These are phyloP conservation scores for Sebastolobus alascanus DNA, from an alignment of 2,797 vertebrate species.

Conservation along the genomic window DNA sequence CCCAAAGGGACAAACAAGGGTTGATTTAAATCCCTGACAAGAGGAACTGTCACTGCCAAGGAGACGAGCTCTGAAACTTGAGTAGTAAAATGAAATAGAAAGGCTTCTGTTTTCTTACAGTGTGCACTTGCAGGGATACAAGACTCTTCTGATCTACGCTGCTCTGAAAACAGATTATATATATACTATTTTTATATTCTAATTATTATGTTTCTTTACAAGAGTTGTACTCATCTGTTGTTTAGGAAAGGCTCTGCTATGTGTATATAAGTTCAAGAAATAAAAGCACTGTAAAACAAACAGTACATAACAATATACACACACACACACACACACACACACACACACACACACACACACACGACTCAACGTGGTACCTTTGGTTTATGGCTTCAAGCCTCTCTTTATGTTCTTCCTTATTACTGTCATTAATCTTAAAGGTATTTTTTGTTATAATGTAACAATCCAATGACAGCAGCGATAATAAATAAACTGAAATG, in stretches of 20 bases:
- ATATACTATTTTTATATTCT: conserved; percentile 16
- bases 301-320: not conserved
- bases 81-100: conserved; percentile 36
- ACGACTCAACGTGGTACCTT: not conserved
- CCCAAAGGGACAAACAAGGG: conserved; percentile 66
- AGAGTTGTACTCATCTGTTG: not conserved
- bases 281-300: conserved; percentile 8
- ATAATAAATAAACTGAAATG: conserved; percentile 16
- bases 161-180: conserved; percentile 10
- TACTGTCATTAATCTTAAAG: conserved; percentile 25
- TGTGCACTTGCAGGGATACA: conserved; percentile 9
- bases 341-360: not conserved
- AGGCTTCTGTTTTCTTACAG: not conserved
- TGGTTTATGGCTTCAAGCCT: conserved; percentile 3
- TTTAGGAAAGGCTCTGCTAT: not conserved
- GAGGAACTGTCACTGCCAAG: conserved; percentile 46
- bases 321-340: not conserved
- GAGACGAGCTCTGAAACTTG: conserved; percentile 49
- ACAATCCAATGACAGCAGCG: conserved; percentile 6
- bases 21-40: conserved; percentile 68
- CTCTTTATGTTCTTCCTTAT: conserved; percentile 3
- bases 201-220: not conserved
- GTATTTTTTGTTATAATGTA: not conserved
- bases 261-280: conserved; percentile 4
- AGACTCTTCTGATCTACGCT: conserved; percentile 1